Evolutionary conservation across 2,113 vertebrate genomes (phyloP), one percentile per base, ranked within the genome.

Genomic region (Craseonycteris thonglongyai): DNA sequence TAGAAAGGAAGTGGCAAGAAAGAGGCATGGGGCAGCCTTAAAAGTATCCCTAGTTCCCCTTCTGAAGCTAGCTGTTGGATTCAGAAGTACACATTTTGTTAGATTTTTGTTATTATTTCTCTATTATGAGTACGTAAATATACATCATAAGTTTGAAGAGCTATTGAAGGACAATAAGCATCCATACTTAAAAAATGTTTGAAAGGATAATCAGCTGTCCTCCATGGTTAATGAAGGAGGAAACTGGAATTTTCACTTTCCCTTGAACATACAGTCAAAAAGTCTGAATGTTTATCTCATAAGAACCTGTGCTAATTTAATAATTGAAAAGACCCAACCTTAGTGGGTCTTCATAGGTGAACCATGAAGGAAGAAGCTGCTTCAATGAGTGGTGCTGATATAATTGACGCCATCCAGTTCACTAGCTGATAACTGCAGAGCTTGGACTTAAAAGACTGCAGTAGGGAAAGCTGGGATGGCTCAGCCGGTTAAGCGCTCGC

Each of bases 301-400:
- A 47, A 75, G 40, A 80, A 54, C 21, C 24, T 35, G 33, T 10
- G 35, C 22, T 85, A 56, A 45, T 56, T 93, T 93, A 69, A 11
- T 76, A 84, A 90, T 51, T 87, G 49, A 51, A 72, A 56, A 63
- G 97, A 98, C 98, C 97, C 97, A 98, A 97, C 97, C 98, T 99
- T 98, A 98, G 98, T 98, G 97, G 98, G 96, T 98, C 98, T 98
- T 98, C 98, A 98, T 97, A 98, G 97, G 98, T 45, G 89, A 99
- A 98, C 97, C 97, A 98, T 98, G 98, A 98, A 98, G 97, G 97
- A 98, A 98, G 97, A 97, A 98, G 98, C 96, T 74, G 51, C 98
- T 97, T 98, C 98, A 98, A 98, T 98, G 98, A 98, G 97, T 96
- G 97, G 96, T 98, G 97, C 79, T 96, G 97, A 97, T 98, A 97